Percentiles rank a stretch among this genome's conserved stretches.
Conservation (phyloP, 1,140 invertebrate genomes). For the Ips nitidus region DNA sequence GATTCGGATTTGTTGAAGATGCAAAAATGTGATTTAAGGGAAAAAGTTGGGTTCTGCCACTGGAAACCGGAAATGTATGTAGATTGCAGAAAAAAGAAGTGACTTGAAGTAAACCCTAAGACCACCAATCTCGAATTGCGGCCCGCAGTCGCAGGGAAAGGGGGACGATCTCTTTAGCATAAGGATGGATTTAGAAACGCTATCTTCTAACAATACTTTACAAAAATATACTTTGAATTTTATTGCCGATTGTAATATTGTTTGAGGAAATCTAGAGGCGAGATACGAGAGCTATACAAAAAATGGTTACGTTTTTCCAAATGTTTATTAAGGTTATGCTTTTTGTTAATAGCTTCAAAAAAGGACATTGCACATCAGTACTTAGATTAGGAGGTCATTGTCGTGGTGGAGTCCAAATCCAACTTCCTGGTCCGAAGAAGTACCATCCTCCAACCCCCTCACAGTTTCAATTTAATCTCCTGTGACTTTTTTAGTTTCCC, state of each 20-base stretch:
- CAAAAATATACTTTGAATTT: conserved; percentile 32
- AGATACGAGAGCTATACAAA: background rate
- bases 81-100: conserved; percentile 23
- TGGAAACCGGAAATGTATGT: conserved; percentile 12
- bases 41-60: background rate
- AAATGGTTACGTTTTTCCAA: no score
- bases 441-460: no score
- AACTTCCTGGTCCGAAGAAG: no score
- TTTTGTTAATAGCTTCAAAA: no score
- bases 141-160: conserved; percentile 1
- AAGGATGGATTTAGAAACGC: background rate
- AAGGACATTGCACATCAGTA: no score
- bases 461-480: no score
- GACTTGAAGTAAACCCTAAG: conserved; percentile 20
- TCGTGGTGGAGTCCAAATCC: no score
- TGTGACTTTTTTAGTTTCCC: no score
- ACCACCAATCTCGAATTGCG: conserved; percentile 16
- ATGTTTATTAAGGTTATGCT: no score
- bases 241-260: conserved; percentile 24
- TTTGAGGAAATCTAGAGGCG: background rate
- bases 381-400: no score
- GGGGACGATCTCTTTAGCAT: background rate
- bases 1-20: background rate
- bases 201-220: no score
- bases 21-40: no score